Conservation (phyloP, 2,797 vertebrate species). For the Calcarius lapponicus region DNA sequence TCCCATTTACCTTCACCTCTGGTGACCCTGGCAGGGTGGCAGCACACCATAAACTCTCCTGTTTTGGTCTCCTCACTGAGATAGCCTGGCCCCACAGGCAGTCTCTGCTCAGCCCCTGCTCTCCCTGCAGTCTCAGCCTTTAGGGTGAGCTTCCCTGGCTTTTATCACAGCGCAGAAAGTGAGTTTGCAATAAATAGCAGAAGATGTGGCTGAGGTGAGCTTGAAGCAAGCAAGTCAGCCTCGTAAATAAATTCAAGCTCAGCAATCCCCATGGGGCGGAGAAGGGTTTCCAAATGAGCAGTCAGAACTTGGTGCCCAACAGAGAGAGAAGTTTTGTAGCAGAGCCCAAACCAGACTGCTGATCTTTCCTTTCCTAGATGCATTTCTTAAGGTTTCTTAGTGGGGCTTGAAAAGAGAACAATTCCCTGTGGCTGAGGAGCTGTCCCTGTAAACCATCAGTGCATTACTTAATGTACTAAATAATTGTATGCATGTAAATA, state of each 20-base stretch:
- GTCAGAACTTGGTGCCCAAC: not conserved
- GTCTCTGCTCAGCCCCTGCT: not conserved
- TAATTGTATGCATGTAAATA: not conserved
- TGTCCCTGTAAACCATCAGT: not conserved
- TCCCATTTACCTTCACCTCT: conserved; percentile 26
- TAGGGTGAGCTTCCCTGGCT: not conserved
- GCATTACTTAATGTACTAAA: not conserved
- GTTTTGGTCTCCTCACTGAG: not conserved
- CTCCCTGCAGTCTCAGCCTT: not conserved
- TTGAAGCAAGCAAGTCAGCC: not conserved
- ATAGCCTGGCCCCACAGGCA: not conserved
- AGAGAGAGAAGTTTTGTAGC: not conserved
- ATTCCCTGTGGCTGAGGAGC: not conserved
- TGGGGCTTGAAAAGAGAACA: not conserved
- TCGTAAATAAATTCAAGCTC: not conserved
- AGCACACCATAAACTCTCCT: not conserved
- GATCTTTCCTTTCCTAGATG: not conserved
- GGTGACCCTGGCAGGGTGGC: not conserved
- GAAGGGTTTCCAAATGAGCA: not conserved
- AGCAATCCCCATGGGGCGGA: not conserved
- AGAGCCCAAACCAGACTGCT: not conserved
- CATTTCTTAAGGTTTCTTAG: not conserved
- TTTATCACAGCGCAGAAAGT: not conserved
- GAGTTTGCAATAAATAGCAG: not conserved
- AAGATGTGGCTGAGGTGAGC: not conserved